Evolutionary conservation across 2,797 vertebrate genomes (phyloP).

Genomic region (Scarus forsteni): DNA sequence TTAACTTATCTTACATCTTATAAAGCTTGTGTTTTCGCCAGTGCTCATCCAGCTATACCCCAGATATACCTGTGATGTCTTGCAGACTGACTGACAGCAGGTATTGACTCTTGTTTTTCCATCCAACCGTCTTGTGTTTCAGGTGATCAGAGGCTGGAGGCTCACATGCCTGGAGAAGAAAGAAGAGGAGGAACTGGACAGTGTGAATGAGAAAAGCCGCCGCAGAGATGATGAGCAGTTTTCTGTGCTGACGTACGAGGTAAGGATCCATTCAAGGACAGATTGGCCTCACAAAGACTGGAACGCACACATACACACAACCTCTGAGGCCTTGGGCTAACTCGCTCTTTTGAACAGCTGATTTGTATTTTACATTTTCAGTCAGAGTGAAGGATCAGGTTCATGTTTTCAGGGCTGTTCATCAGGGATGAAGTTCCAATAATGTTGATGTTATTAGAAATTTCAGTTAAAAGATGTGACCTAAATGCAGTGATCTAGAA

Average conservation of each 20-base stretch:
- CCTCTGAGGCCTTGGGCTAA: neutral
- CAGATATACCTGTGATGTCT: neutral
- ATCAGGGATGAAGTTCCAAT: neutral
- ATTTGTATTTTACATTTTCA: neutral
- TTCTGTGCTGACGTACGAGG: conserved; percentile 35
- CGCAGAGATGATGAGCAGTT: conserved; percentile 39
- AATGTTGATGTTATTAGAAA: neutral
- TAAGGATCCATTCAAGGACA: conserved; percentile 28
- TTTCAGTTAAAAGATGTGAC: neutral
- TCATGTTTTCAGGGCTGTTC: neutral
- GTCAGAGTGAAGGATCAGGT: neutral
- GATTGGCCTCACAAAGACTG: neutral
- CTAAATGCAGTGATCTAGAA: neutral
- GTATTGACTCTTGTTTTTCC: conserved; percentile 23
- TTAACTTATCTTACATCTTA: neutral
- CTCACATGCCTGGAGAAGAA: conserved; percentile 22
- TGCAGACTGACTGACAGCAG: conserved; percentile 7
- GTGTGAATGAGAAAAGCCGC: neutral
- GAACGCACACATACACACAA: neutral
- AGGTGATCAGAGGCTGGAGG: conserved; percentile 24
- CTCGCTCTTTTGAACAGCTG: neutral
- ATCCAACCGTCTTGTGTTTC: conserved; percentile 41
- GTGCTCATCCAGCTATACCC: neutral
- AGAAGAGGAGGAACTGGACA: neutral
- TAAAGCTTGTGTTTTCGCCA: neutral